These are phyloP conservation scores for Vollenhovia emeryi DNA, from an alignment of 1,140 invertebrate species.

Conservation along the genomic window DNA sequence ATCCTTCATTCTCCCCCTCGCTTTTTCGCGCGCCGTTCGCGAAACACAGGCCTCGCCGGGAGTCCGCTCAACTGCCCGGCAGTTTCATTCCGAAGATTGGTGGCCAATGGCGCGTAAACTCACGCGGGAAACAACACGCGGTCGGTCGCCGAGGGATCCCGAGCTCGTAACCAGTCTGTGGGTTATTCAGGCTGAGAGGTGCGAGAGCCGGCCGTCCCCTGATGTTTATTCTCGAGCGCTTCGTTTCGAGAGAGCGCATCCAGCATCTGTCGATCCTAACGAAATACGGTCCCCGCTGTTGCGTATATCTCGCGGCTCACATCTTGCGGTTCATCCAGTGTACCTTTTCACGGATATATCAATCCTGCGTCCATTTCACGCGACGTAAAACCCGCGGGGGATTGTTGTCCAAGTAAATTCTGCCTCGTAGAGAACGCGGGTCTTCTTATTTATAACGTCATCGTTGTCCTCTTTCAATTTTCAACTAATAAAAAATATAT, in stretches of 20 bases:
- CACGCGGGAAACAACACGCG: slow-evolving; percentile 70
- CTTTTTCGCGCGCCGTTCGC: slow-evolving; percentile 41
- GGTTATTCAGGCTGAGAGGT: slow-evolving; percentile 68
- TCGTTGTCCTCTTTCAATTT: not conserved
- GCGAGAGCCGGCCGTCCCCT: slow-evolving; percentile 54
- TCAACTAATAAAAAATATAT: not conserved
- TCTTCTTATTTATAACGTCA: not conserved
- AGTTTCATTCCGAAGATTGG: slow-evolving; percentile 82
- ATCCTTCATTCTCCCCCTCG: slow-evolving; percentile 32
- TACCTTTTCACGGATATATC: slow-evolving; percentile 1
- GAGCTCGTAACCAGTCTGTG: slow-evolving; percentile 50
- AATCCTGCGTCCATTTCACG: not conserved
- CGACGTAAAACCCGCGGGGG: not conserved
- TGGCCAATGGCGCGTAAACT: slow-evolving; percentile 82
- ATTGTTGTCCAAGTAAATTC: not conserved
- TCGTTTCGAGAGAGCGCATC: slow-evolving; percentile 3
- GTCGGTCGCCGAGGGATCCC: slow-evolving; percentile 70
- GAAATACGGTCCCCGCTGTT: not conserved
- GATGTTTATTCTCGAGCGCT: slow-evolving; percentile 68
- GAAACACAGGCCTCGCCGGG: slow-evolving; percentile 59
- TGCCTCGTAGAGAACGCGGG: not conserved
- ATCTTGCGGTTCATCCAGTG: not conserved
- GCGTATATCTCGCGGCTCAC: slow-evolving; percentile 14
- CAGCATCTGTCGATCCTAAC: slow-evolving; percentile 44
- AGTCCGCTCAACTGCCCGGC: slow-evolving; percentile 69